Base-by-base conservation (phyloP, 1,140 invertebrate species). In the Bombus cullumanus region DNA sequence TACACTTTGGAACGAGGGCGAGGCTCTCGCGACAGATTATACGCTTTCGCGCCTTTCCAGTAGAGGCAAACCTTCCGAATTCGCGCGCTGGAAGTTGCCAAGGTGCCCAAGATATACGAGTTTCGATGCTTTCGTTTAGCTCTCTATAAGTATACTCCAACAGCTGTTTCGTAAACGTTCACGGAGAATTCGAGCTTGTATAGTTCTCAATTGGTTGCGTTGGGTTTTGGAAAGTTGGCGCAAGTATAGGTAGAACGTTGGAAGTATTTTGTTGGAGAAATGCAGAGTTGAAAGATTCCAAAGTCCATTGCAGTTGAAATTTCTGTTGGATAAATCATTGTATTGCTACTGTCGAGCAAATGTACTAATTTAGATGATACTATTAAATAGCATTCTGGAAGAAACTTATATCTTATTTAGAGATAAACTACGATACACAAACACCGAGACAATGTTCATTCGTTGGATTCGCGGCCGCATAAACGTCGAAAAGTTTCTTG, bases 1-100 rank as follows among this genome's bases (percentile, higher is more conserved):
- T 81, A 69, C 83, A 86, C 71, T 88, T 89, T 59, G 57, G 39
- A 28, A 18, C 0, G 31, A 72, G 57, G 69, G 59, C 31, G n/a
- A 78, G 8, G 34, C 57, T 68, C 39, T 77, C n/a, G 34, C 57
- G 41, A 37, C 43, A n/a, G 31, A 25, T 62, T 81, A 57, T 31
- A 57, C 47, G 43, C n/a, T 15, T 47, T 43, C 47, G 28, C 53
- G 13, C 15, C 34, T 3, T 72, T 73, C n/a, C 9, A 59, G 3
- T 1, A 25, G 8, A 25, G 34, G n/a, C 18, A 31, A 71, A 31
- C 39, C 18, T 34, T 34, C 10, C 9, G 66, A 15, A 25, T 28
- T 31, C 4, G 15, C 22, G 25, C 25, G 1, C 12, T 12, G 1
- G 41, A 68, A 68, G 6, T 62, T 28, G 31, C 31, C 78, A 22